These are phyloP conservation scores for Hirtodrosophila alboralis DNA, from an alignment of 2,888 invertebrate genomes.

Conservation along the genomic window DNA sequence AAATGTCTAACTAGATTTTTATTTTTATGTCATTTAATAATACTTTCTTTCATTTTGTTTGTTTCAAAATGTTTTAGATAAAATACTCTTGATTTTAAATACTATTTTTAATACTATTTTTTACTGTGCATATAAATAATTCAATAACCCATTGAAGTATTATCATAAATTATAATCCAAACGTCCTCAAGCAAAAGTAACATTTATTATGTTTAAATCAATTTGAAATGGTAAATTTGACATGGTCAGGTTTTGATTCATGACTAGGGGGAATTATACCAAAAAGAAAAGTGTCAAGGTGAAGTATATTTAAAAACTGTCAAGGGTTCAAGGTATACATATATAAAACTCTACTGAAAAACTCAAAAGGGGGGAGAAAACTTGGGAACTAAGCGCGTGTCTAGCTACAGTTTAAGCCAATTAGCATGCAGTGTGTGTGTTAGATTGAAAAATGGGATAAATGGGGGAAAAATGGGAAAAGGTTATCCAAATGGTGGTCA, in stretches of 20 bases:
- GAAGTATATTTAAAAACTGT: conserved; percentile 46
- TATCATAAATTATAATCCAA: conserved; percentile 8
- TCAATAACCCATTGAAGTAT: no score
- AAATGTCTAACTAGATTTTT: no score
- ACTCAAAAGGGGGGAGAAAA: conserved; percentile 6
- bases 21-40: no score
- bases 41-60: no score
- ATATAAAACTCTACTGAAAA: conserved; percentile 2
- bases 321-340: no score
- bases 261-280: neutral
- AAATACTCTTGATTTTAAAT: no score
- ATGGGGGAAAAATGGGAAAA: neutral
- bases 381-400: conserved; percentile 47
- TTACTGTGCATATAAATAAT: no score
- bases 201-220: conserved; percentile 34
- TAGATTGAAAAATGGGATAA: neutral
- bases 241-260: conserved; percentile 51
- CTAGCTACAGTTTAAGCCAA: conserved; percentile 55
- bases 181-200: conserved; percentile 4
- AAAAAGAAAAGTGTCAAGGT: conserved; percentile 76
- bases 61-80: no score
- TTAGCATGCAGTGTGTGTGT: conserved; percentile 70
- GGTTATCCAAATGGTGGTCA: conserved; percentile 25
- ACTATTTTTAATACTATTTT: no score
- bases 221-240: conserved; percentile 45